Percentiles rank a stretch among this genome's conserved stretches.
These are phyloP conservation scores for Anolis sagrei DNA, from an alignment of 2,113 vertebrate genomes.

Conservation along the genomic window DNA sequence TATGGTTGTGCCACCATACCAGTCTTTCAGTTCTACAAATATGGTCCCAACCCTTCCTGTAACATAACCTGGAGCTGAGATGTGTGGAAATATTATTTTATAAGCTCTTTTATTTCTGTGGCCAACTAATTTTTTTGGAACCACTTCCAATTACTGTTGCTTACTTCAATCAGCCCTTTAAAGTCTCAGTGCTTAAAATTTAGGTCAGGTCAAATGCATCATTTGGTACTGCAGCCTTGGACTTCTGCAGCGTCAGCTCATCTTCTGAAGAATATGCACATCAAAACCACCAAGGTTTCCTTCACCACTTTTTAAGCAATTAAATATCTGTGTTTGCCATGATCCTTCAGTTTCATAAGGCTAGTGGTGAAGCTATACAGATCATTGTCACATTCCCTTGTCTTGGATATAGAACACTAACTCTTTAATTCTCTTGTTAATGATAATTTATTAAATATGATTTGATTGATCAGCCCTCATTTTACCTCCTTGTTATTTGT, in stretches of 20 bases:
- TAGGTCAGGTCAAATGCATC: neutral
- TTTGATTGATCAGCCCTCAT: neutral
- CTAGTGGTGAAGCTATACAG: neutral
- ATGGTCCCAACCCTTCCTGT: too few relatives aligned
- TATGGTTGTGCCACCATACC: too few relatives aligned
- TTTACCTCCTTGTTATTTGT: neutral
- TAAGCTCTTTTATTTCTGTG: conserved; percentile 6
- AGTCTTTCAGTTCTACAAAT: too few relatives aligned
- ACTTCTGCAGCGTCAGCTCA: neutral
- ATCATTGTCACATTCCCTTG: neutral
- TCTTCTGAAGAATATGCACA: neutral
- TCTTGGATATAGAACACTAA: neutral
- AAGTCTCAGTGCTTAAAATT: neutral
- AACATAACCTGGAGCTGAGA: too few relatives aligned
- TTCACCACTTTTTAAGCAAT: conserved; percentile 40
- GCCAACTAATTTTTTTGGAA: neutral
- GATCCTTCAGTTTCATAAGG: conserved; percentile 38
- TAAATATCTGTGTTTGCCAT: conserved; percentile 40
- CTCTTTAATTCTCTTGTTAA: neutral
- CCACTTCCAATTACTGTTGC: neutral
- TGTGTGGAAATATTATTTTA: neutral
- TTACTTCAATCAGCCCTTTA: conserved; percentile 29
- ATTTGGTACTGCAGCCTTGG: conserved; percentile 16
- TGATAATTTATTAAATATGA: too few relatives aligned
- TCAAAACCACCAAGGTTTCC: neutral